phyloP scores from a whole-genome alignment of 2,888 invertebrate species.

The Lutraria lutraria region DNA sequence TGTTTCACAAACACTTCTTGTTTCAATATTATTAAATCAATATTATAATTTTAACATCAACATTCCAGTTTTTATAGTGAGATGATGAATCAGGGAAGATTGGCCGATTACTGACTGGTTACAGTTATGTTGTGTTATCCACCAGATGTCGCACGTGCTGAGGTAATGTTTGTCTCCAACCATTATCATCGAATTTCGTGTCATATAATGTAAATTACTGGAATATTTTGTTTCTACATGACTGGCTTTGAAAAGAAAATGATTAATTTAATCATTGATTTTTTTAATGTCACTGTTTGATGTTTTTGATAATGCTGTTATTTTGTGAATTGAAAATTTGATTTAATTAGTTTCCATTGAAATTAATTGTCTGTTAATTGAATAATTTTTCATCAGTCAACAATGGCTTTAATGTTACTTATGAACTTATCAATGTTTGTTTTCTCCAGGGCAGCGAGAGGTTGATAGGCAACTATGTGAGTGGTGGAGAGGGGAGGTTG shows the following conservation, averaged over 20 bases:
- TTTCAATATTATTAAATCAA: too few species aligned
- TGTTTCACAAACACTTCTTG: too few species aligned
- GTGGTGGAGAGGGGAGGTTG: too few species aligned
- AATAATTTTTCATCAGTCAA: not conserved
- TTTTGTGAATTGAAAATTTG: not conserved
- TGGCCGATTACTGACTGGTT: not conserved
- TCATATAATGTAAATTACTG: conserved; percentile 30
- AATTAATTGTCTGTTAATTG: not conserved
- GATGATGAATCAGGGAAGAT: not conserved
- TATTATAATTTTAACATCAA: too few species aligned
- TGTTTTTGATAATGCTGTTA: not conserved
- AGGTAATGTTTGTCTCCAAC: not conserved
- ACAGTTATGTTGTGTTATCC: not conserved
- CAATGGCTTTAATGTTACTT: not conserved
- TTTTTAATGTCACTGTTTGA: conserved; percentile 6
- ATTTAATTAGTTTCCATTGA: not conserved
- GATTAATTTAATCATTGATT: conserved; percentile 48
- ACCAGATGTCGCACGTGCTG: conserved; percentile 54
- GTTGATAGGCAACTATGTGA: too few species aligned
- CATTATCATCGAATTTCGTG: conserved; percentile 27
- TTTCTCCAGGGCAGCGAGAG: too few species aligned
- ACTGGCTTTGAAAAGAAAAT: conserved; percentile 35
- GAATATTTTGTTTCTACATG: conserved; percentile 34
- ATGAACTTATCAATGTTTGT: too few species aligned
- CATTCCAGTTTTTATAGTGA: not conserved